Evolutionary conservation across 2,797 vertebrate species (phyloP).

Genomic region (Remorina albescens): DNA sequence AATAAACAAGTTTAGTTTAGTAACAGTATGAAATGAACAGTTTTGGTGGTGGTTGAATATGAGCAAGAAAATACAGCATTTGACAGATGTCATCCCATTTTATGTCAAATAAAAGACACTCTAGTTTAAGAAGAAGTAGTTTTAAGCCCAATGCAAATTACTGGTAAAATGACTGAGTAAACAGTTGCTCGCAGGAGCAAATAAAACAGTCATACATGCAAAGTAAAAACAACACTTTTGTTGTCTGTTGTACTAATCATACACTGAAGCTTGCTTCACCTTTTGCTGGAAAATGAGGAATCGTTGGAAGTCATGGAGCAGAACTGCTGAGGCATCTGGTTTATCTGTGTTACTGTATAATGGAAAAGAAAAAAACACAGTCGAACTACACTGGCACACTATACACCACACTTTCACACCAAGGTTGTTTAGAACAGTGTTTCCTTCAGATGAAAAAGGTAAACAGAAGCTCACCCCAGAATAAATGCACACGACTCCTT

Average conservation of each 20-base stretch:
- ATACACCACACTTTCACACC: neutral
- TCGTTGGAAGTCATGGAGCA: constrained; percentile 94
- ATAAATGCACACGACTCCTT: constrained; percentile 94
- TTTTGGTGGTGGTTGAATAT: too few species aligned
- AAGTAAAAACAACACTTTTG: neutral
- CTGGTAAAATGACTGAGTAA: neutral
- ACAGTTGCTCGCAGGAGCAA: neutral
- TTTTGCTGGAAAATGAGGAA: constrained; percentile 93
- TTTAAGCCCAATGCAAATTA: neutral
- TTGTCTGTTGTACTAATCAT: neutral
- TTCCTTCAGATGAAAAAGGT: neutral
- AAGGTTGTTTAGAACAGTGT: neutral
- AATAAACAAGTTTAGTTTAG: too few species aligned
- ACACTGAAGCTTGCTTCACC: constrained; percentile 78
- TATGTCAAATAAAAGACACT: too few species aligned
- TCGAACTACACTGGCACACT: constrained; percentile 13
- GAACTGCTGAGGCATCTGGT: constrained; percentile 89
- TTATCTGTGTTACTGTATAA: constrained; percentile 92
- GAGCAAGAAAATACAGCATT: too few species aligned
- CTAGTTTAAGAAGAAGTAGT: too few species aligned
- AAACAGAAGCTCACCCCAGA: constrained; percentile 89
- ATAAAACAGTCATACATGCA: constrained; percentile 1
- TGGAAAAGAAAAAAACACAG: constrained; percentile 21
- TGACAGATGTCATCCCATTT: too few species aligned
- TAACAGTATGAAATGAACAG: too few species aligned